Evolutionary conservation across 2,113 vertebrate species (phyloP).

Genomic region (Strix uralensis): DNA sequence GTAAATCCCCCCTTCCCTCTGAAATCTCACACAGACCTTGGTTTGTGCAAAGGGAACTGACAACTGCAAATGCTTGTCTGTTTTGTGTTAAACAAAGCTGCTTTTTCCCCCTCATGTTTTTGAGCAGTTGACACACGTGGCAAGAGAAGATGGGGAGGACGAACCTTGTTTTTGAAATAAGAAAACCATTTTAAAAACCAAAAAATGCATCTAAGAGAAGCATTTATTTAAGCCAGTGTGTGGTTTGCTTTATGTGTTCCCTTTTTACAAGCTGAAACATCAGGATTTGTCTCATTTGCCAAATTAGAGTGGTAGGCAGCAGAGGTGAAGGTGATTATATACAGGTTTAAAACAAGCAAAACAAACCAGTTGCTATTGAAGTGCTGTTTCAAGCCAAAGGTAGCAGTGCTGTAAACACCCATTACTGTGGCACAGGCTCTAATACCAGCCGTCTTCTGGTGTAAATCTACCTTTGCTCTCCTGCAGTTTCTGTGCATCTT

Average conservation of each 20-base stretch:
- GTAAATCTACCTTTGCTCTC: background rate
- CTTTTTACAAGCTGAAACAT: background rate
- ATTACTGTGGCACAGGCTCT: background rate
- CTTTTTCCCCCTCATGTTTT: background rate
- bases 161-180: background rate
- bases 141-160: background rate
- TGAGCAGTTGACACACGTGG: background rate
- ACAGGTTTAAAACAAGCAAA: background rate
- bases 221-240: background rate
- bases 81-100: slow-evolving; percentile 4
- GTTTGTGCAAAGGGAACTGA: background rate
- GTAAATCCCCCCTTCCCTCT: background rate
- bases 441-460: background rate
- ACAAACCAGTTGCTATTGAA: background rate
- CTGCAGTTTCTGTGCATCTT: background rate
- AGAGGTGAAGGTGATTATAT: background rate
- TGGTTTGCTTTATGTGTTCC: background rate
- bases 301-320: background rate
- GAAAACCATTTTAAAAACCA: background rate
- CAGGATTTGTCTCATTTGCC: slow-evolving; percentile 23
- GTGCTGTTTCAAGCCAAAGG: background rate
- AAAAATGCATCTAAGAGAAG: background rate
- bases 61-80: background rate
- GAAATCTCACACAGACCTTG: background rate
- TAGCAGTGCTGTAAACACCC: background rate